These are phyloP conservation scores for Hoplodrina blanda DNA, from an alignment of 2,888 invertebrate species.

Conservation along the genomic window DNA sequence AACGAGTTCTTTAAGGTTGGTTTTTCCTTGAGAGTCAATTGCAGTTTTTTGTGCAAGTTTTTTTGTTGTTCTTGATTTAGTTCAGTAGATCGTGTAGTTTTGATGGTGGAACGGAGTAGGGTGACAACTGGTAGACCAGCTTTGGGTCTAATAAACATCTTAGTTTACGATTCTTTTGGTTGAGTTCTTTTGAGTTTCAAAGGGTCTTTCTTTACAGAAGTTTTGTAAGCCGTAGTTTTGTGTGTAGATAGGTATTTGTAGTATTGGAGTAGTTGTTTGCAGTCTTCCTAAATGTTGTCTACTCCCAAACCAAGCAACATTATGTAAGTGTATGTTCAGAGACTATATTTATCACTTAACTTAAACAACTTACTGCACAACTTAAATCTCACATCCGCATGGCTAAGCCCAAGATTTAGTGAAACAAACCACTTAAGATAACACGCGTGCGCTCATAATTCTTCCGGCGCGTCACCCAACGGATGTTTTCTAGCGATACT, in stretches of 20 bases:
- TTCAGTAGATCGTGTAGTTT: constrained; percentile 69
- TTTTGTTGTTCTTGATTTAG: constrained; percentile 67
- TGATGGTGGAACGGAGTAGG: constrained; percentile 62
- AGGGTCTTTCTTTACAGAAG: constrained; percentile 29
- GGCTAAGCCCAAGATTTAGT: constrained; percentile 54
- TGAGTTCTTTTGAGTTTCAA: constrained; percentile 24
- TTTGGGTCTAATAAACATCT: constrained; percentile 49
- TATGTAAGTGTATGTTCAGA: constrained; percentile 15
- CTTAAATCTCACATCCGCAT: constrained; percentile 57
- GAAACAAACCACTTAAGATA: constrained; percentile 60
- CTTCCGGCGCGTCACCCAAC: constrained; percentile 57
- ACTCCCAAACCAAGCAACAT: constrained; percentile 12
- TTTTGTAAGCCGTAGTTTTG: constrained; percentile 22
- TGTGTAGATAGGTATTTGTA: neutral
- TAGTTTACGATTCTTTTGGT: constrained; percentile 41
- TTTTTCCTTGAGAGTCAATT: constrained; percentile 46
- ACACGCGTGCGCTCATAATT: constrained; percentile 45
- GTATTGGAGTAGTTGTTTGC: neutral
- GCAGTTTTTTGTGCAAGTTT: constrained; percentile 64
- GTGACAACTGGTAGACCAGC: constrained; percentile 61
- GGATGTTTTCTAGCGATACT: constrained; percentile 60
- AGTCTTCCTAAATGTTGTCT: constrained; percentile 5
- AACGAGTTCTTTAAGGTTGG: constrained; percentile 34
- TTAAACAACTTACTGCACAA: constrained; percentile 47
- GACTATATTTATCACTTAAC: constrained; percentile 55